Evolutionary conservation across 1,140 invertebrate species (phyloP), one percentile per base, ranked within the genome.

Genomic region (Calephelis nemesis): DNA sequence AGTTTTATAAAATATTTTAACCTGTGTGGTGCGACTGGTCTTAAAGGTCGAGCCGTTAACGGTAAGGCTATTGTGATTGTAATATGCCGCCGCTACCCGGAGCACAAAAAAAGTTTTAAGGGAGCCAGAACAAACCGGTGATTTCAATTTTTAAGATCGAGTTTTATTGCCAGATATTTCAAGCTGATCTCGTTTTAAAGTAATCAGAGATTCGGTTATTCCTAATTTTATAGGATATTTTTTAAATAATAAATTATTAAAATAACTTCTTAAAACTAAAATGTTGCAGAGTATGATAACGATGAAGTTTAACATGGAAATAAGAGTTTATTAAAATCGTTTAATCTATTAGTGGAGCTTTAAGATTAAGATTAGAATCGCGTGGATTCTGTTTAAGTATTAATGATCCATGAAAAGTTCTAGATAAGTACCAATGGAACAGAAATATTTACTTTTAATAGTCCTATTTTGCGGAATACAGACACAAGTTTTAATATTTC

Each of bases 21-120:
- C 30, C 30, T 6, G 19, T 11, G 52, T 69, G 47, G 69, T 74
- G 52, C 30, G 69, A 70, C 73, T 73, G 45, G 72, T 30, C 77
- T 68, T 45, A 66, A 75, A 75, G 62, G 66, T 74, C 52, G 68
- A 74, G 62, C 87, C 88, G 86, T 89, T 91, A 91, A 91, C 85
- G 87, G 88, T 85, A 84, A 82, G 82, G 65, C 82, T 81, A 91
- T 91, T 91, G 79, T 90, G 82, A 89, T 90, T 89, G 78, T 88
- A 89, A 88, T 89, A 77, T 68, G 85, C 83, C 77, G 83, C 84
- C 82, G 83, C 87, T 88, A 84, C 79, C 67, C 77, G 47, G 64
- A 63, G 30, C n/a, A 68, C 72, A 78, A 86, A 86, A 85, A 84
- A 77, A 74, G 74, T 74, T 73, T 73, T 74, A 67, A 82, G 76